Conservation (phyloP, 2,888 invertebrate species). For the Imbricaverruca yamaguchii region DNA sequence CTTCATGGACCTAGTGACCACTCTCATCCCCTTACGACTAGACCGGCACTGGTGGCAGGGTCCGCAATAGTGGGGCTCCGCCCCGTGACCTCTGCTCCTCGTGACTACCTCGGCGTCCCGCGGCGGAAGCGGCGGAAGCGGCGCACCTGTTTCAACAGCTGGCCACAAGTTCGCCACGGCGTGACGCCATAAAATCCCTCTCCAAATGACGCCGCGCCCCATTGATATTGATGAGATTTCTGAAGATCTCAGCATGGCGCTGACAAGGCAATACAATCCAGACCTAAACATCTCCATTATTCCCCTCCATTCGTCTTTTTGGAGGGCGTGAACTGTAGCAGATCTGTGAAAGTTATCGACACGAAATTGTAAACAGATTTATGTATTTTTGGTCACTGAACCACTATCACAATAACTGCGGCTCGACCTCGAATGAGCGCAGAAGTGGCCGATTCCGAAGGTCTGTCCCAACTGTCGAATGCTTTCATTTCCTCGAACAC, state of each 20-base stretch:
- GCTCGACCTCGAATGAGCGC: background rate
- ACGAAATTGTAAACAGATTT: background rate
- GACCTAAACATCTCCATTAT: background rate
- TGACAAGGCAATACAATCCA: background rate
- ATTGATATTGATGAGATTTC: conserved; percentile 1
- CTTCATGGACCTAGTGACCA: too few relatives aligned
- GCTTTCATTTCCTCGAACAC: too few relatives aligned
- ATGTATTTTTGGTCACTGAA: background rate
- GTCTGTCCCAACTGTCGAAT: background rate
- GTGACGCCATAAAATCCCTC: background rate
- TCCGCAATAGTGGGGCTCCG: too few relatives aligned
- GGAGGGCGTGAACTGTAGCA: background rate
- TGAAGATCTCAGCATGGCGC: background rate
- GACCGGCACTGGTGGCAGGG: too few relatives aligned
- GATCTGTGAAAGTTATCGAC: background rate
- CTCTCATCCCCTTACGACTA: too few relatives aligned
- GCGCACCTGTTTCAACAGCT: background rate
- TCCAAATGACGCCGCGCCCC: background rate
- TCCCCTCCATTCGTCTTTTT: background rate
- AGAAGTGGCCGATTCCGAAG: background rate
- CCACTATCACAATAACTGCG: background rate
- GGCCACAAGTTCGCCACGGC: background rate
- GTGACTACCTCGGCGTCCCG: background rate
- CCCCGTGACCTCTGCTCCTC: too few relatives aligned
- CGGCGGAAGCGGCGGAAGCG: too few relatives aligned